Percentiles rank a stretch among this genome's conserved stretches.
phyloP scores from a whole-genome alignment of 2,113 vertebrate species.

The Rynchops niger region DNA sequence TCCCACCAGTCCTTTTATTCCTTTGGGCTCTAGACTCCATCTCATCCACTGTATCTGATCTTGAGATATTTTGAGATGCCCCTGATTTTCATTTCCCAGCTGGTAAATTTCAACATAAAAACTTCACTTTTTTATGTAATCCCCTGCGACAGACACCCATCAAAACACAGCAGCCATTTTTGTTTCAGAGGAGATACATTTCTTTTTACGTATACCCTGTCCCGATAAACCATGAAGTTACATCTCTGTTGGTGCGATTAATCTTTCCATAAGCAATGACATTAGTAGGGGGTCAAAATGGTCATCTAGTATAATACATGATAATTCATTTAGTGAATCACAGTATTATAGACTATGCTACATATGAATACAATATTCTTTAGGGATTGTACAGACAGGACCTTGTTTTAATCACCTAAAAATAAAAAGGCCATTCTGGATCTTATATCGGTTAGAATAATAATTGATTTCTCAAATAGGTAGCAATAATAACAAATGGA shows the following conservation, averaged over 20 bases:
- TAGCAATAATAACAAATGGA: neutral
- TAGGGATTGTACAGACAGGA: neutral
- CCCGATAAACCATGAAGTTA: neutral
- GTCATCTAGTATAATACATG: neutral
- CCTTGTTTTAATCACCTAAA: neutral
- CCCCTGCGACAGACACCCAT: neutral
- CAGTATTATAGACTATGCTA: neutral
- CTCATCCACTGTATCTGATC: neutral
- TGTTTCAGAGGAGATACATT: neutral
- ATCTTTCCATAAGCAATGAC: neutral
- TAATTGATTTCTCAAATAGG: neutral
- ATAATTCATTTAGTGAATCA: neutral
- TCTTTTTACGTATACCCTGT: neutral
- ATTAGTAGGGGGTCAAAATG: neutral
- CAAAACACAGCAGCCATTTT: neutral
- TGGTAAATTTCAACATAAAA: neutral
- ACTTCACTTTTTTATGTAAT: neutral
- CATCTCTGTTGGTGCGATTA: neutral
- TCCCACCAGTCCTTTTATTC: neutral
- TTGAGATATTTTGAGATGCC: neutral
- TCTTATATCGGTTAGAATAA: neutral
- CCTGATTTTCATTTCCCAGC: neutral
- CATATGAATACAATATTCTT: neutral
- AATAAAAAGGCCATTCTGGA: neutral
- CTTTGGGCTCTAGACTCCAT: neutral